Base-by-base conservation (phyloP, 2,888 invertebrate genomes). In the Volucella inflata region DNA sequence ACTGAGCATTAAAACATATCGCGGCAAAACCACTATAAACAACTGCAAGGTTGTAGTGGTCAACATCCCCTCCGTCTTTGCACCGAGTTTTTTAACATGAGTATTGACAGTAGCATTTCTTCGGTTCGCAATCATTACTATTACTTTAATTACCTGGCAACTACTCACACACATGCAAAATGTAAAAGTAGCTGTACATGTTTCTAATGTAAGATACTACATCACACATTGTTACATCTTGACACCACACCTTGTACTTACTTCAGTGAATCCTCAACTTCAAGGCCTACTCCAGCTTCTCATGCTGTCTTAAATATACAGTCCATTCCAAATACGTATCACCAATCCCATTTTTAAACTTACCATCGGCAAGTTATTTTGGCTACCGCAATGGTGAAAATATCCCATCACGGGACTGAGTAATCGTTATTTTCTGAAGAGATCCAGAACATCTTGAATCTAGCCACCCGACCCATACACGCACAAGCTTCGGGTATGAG, bases 381-480 rank as follows among this genome's bases (percentile, higher is more conserved):
- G n/a, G n/a, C n/a, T n/a, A n/a, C n/a, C n/a, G n/a, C n/a, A n/a
- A n/a, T n/a, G 4, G 72, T 68, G 9, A 11, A 67, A 3, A 21
- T 80, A 14, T 36, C 46, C 0, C 59, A 65, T 30, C 10, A 17
- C 3, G 46, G 50, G 2, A 11, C 68, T 2, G 76, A 81, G n/a
- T 78, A 62, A 1, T 64, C 83, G 0, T 81, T 87, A 10, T 74
- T 85, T 16, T 82, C 85, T 2, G 68, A 81, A 36, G 36, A 44
- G 3, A n/a, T 51, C 0, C 70, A 62, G 14, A 44, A 10, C 3
- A 46, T 6, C 1, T 46, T 70, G 3, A 17, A 46, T 40, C 44
- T 74, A 2, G 30, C 62, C 2, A 11, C 14, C 16, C 4, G 17
- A 62, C 4, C 10, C n/a, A 44, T 44, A 16, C 21, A 44, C 42